Evolutionary conservation across 2,113 vertebrate genomes (phyloP), one percentile per base, ranked within the genome.

Genomic region (Tauraco erythrolophus): DNA sequence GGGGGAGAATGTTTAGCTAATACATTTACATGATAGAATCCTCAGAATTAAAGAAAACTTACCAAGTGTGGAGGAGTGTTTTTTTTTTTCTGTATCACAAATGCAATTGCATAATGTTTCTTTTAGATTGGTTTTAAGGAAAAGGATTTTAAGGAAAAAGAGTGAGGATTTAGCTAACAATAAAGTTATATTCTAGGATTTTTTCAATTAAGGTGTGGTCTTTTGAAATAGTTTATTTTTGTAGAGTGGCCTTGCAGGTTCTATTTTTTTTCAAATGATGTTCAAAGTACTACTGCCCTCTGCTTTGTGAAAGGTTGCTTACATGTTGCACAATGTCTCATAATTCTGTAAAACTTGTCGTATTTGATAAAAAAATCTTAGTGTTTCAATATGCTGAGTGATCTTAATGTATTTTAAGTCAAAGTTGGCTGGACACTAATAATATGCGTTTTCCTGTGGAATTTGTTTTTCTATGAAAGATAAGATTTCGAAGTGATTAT

Each of bases 151-250:
- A 70, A 95, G 93, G 89, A 89, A 88, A 76, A 91, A 64, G 53
- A 93, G 48, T 72, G 57, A 81, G 83, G 77, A 96, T 88, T 96
- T 96, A 57, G 33, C 33, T 84, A 86, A 92, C 68, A 92, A 89
- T 86, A 77, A 92, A 95, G 80, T n/a, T 96, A 66, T 69, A 80
- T 92, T 96, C 58, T 87, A 82, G 92, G 81, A 72, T 84, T 54
- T 76, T 97, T 81, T 93, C 83, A 75, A 13, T 86, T 66, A 92
- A 85, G 53, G n/a, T 80, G 58, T 79, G 31, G 33, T 79, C 37
- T 81, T 79, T 80, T 92, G 54, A 92, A 90, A 75, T 35, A 54
- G 64, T 61, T 93, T 94, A 28, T 88, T 89, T 78, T 85, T 87
- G 78, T 91, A 53, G 25, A 35, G 25, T 94, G 39, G 10, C 77